phyloP scores from a whole-genome alignment of 1,140 invertebrate species.

The Zaprionus kolodkinae region DNA sequence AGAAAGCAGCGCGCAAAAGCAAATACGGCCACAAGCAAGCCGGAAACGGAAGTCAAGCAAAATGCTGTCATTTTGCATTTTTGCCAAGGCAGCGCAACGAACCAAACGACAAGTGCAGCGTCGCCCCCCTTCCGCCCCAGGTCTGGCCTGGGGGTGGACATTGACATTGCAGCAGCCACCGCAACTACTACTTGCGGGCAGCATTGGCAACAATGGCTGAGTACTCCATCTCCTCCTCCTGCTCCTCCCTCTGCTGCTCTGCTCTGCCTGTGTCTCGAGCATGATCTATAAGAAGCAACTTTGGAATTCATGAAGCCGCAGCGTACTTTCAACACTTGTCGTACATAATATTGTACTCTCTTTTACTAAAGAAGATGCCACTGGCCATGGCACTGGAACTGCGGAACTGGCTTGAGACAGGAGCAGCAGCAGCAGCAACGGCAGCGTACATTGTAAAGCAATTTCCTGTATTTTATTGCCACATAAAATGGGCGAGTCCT shows the following conservation, averaged over 20 bases:
- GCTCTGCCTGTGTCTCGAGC: neutral
- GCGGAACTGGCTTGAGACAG: conserved; percentile 24
- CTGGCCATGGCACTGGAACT: neutral
- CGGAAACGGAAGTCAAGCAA: conserved; percentile 68
- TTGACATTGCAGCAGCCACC: conserved; percentile 52
- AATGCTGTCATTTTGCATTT: conserved; percentile 70
- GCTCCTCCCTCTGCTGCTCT: too few species aligned
- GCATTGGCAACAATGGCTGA: conserved; percentile 49
- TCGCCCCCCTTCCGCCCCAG: neutral
- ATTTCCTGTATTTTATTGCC: conserved; percentile 72
- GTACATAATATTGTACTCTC: conserved; percentile 71
- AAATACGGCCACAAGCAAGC: conserved; percentile 54
- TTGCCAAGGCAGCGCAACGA: conserved; percentile 26
- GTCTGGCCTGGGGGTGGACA: conserved; percentile 39
- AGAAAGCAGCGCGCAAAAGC: conserved; percentile 15
- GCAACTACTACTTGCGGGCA: conserved; percentile 11
- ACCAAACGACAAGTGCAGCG: neutral
- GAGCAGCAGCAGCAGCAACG: too few species aligned
- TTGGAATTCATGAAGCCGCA: conserved; percentile 53
- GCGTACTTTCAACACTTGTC: conserved; percentile 58
- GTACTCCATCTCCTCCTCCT: neutral
- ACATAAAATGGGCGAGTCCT: conserved; percentile 53
- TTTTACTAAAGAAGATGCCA: neutral
- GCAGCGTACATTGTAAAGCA: conserved; percentile 66
- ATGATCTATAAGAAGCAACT: conserved; percentile 48